Percentiles rank a stretch among this genome's conserved stretches.
phyloP scores from a whole-genome alignment of 2,888 invertebrate genomes.

The Muscina levida region DNA sequence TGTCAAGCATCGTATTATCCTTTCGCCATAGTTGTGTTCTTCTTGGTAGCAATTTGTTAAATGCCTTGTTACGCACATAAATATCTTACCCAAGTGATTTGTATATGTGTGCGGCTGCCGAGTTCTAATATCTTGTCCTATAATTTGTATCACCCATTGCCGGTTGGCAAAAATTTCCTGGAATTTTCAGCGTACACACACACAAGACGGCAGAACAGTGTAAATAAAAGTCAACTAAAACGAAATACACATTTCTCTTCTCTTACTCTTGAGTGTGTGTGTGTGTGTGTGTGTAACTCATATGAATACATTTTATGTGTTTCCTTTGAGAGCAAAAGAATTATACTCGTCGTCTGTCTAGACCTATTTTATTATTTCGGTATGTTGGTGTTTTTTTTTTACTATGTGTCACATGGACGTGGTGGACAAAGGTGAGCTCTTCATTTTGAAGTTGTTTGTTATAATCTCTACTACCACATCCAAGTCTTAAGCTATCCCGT shows the following conservation, averaged over 20 bases:
- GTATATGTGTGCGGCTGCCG: not conserved
- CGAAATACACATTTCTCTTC: too few relatives aligned
- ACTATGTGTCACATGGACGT: conserved; percentile 8
- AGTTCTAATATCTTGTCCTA: not conserved
- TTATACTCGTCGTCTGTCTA: too few relatives aligned
- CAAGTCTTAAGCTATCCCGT: too few relatives aligned
- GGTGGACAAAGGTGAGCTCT: too few relatives aligned
- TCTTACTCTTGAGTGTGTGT: too few relatives aligned
- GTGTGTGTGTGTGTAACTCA: too few relatives aligned
- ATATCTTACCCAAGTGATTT: not conserved
- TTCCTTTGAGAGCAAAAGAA: not conserved
- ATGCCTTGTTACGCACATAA: conserved; percentile 19
- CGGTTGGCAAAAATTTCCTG: not conserved
- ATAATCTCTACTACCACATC: too few relatives aligned
- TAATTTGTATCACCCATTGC: not conserved
- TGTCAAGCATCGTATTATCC: not conserved
- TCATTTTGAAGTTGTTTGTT: too few relatives aligned
- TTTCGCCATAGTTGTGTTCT: not conserved
- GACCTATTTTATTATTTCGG: too few relatives aligned
- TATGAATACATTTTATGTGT: not conserved
- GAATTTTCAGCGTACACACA: conserved; percentile 4
- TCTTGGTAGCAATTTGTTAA: conserved; percentile 26
- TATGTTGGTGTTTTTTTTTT: not conserved
- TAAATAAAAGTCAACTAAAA: too few relatives aligned
- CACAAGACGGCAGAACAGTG: too few relatives aligned